A percentile compares a stretch with the other conserved stretches of the same genome.
These are phyloP conservation scores for Zaprionus lachaisei DNA, from an alignment of 1,140 invertebrate species.

Conservation along the genomic window DNA sequence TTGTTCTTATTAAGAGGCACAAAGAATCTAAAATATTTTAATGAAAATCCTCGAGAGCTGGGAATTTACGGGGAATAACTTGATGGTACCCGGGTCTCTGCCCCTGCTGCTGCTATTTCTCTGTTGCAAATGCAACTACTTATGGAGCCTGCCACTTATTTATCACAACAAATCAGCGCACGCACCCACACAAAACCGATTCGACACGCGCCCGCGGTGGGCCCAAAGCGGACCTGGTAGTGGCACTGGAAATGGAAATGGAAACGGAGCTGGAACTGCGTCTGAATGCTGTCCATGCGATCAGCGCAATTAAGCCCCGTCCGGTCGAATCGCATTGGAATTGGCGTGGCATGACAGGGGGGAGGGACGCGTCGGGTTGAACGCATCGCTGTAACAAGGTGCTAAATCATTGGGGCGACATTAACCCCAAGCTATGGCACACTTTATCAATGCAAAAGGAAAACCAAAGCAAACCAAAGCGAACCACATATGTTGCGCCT, in stretches of 20 bases:
- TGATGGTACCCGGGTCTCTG: slow-evolving; percentile 8
- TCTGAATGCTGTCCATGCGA: slow-evolving; percentile 70
- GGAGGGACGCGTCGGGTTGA: slow-evolving; percentile 1
- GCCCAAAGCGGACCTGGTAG: slow-evolving; percentile 1
- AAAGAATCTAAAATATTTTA: slow-evolving; percentile 77
- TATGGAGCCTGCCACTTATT: slow-evolving; percentile 74
- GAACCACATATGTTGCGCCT: slow-evolving; percentile 74
- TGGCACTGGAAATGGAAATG: background rate
- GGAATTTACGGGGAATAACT: slow-evolving; percentile 56
- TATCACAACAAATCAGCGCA: slow-evolving; percentile 82
- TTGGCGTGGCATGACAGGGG: slow-evolving; percentile 10
- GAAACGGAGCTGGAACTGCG: slow-evolving; percentile 9
- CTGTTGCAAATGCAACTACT: slow-evolving; percentile 41
- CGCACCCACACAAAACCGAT: slow-evolving; percentile 81
- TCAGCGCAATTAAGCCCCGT: slow-evolving; percentile 74
- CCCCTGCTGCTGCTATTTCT: background rate
- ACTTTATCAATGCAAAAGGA: slow-evolving; percentile 81
- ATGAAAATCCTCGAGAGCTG: slow-evolving; percentile 71
- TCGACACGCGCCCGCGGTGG: slow-evolving; percentile 79
- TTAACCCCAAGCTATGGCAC: slow-evolving; percentile 84
- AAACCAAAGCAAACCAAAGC: slow-evolving; percentile 21
- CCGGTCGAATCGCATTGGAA: slow-evolving; percentile 60
- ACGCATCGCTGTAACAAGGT: slow-evolving; percentile 76
- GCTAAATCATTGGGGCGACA: slow-evolving; percentile 84
- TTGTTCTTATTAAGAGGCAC: slow-evolving; percentile 74